phyloP scores from a whole-genome alignment of 2,888 invertebrate genomes.

The Serripes groenlandicus region DNA sequence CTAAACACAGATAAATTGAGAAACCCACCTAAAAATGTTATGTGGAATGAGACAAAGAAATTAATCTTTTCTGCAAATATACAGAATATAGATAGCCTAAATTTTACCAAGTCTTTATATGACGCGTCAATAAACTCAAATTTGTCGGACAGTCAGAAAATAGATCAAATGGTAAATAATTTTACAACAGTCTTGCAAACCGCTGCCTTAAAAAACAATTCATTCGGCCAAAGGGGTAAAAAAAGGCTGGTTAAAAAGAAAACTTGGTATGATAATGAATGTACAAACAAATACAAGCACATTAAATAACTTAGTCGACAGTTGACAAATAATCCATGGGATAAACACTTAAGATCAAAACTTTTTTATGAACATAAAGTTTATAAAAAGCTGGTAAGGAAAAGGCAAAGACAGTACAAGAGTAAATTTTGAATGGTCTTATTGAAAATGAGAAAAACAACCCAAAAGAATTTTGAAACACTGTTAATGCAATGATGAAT shows the following conservation, averaged over 20 bases:
- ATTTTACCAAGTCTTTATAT: background rate
- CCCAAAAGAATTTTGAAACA: conserved; percentile 1
- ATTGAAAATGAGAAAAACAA: conserved; percentile 1
- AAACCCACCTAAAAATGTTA: conserved; percentile 2
- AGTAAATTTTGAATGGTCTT: background rate
- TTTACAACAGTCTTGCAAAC: conserved; percentile 1
- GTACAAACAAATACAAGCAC: background rate
- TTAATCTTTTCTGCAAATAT: background rate
- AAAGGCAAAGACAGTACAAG: background rate
- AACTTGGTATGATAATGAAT: conserved; percentile 3
- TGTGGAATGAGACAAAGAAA: background rate
- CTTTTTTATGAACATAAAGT: background rate
- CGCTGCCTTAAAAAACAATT: background rate
- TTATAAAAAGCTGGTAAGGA: background rate
- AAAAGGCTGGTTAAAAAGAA: background rate
- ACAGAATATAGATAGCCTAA: background rate
- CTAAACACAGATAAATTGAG: no score
- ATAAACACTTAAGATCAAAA: background rate
- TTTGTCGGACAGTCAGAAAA: background rate
- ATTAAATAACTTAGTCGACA: background rate
- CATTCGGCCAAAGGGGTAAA: background rate
- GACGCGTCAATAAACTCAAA: background rate
- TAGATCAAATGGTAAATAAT: background rate
- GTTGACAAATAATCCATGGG: background rate
- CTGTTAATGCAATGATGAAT: background rate